These are phyloP conservation scores for Subanguina moxae DNA, from an alignment of 1,140 invertebrate species.

Conservation along the genomic window DNA sequence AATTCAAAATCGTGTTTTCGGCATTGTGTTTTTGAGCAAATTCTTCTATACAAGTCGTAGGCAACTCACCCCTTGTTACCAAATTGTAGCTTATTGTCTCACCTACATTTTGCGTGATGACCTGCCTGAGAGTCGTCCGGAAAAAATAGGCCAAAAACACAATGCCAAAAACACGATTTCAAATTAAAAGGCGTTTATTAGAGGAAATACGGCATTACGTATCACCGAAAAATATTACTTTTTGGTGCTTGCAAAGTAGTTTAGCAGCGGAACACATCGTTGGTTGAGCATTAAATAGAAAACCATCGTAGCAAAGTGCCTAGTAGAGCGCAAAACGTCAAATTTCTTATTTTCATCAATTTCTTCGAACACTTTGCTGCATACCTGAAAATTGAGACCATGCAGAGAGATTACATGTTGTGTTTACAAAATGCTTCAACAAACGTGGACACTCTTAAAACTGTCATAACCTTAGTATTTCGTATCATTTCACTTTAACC, in stretches of 20 bases:
- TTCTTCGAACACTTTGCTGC: slow-evolving; percentile 72
- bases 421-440: background rate
- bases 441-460: background rate
- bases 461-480: too few species aligned
- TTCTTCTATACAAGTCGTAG: too few species aligned
- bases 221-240: slow-evolving; percentile 60
- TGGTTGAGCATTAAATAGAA: slow-evolving; percentile 81
- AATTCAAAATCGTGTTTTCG: background rate
- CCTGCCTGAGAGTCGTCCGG: too few species aligned
- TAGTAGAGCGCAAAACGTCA: slow-evolving; percentile 75
- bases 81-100: too few species aligned
- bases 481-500: too few species aligned
- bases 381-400: slow-evolving; percentile 62
- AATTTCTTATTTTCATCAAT: slow-evolving; percentile 70
- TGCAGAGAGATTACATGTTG: slow-evolving; percentile 1
- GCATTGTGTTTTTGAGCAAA: background rate
- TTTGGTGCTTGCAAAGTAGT: slow-evolving; percentile 68
- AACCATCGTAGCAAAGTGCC: slow-evolving; percentile 83
- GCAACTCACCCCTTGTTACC: too few species aligned
- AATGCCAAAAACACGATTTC: too few species aligned
- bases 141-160: too few species aligned
- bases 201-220: too few species aligned
- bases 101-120: too few species aligned
- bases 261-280: slow-evolving; percentile 74
- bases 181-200: too few species aligned